Conservation (phyloP, 2,888 invertebrate genomes). For the Prosopocoilus inquinatus region DNA sequence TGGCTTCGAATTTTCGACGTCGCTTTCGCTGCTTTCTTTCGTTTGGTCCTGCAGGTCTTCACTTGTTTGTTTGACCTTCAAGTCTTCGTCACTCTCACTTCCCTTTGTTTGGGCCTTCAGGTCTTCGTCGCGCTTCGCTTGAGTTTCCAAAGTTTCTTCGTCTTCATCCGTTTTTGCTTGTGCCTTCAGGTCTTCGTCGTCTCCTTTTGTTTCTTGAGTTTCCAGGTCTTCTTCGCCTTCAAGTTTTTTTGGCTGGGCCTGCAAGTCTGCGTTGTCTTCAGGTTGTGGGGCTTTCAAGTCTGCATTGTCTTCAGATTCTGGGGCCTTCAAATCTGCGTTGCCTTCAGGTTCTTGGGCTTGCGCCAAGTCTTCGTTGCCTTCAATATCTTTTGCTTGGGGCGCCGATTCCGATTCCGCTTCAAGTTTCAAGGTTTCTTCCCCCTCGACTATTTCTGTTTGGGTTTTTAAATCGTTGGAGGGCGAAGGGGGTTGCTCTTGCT, state of each 20-base stretch:
- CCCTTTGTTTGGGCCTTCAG: conserved; percentile 15
- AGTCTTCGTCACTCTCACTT: conserved; percentile 17
- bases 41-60: conserved; percentile 21
- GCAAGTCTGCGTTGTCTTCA: too few relatives aligned
- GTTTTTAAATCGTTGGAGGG: too few relatives aligned
- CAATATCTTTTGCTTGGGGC: conserved; percentile 13
- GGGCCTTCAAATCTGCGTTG: neutral
- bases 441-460: neutral
- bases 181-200: neutral
- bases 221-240: neutral
- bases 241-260: conserved; percentile 1
- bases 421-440: neutral
- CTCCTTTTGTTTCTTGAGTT: neutral
- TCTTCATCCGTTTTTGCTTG: neutral
- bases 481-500: neutral
- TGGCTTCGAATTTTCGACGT: neutral
- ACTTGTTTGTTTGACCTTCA: conserved; percentile 16
- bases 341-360: neutral
- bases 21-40: neutral
- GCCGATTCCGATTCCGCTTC: neutral
- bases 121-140: neutral
- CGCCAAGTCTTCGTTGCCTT: conserved; percentile 29
- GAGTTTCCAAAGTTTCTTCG: conserved; percentile 14
- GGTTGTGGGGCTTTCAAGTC: neutral
- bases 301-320: neutral